Conservation (phyloP, 2,797 vertebrate species). For the Gila robusta region DNA sequence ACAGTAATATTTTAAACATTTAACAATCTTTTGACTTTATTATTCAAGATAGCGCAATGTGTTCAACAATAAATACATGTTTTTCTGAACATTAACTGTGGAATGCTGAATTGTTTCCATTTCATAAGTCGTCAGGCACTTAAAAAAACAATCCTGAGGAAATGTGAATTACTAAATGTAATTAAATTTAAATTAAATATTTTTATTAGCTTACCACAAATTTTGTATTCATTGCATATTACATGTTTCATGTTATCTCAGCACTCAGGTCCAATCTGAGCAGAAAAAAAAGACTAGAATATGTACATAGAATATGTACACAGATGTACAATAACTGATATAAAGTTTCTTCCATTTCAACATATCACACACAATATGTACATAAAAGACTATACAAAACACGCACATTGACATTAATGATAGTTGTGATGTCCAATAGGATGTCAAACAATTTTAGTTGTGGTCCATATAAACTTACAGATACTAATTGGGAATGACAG, state of each 20-base stretch:
- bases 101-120: neutral
- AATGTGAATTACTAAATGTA: neutral
- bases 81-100: neutral
- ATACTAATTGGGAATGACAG: neutral
- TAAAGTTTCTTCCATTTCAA: neutral
- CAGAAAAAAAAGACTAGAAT: neutral
- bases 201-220: neutral
- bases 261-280: neutral
- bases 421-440: neutral
- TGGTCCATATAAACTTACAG: neutral
- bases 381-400: conserved; percentile 21
- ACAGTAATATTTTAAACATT: neutral
- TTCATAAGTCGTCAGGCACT: conserved; percentile 8
- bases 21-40: neutral
- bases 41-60: neutral
- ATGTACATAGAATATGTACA: neutral
- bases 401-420: neutral
- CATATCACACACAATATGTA: conserved; percentile 22
- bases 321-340: neutral
- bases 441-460: neutral
- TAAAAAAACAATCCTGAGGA: neutral
- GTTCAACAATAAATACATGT: conserved; percentile 8
- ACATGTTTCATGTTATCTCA: neutral
- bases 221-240: neutral
- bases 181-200: neutral